Evolutionary conservation across 2,888 invertebrate genomes (phyloP).

Genomic region (Protophormia terraenovae): DNA sequence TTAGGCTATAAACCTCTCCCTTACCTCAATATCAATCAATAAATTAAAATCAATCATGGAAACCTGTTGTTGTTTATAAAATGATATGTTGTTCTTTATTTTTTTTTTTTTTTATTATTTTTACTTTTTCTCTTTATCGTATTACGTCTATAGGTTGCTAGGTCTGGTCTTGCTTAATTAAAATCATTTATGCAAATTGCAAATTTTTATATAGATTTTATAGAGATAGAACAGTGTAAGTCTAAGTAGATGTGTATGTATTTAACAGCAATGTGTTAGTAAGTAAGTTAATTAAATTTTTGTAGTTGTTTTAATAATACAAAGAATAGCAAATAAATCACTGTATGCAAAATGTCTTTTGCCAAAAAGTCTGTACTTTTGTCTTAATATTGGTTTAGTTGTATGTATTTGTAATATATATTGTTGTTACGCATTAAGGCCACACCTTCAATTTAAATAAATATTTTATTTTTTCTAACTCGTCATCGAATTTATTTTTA

Average conservation of each 20-base stretch:
- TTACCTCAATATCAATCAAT: too few relatives aligned
- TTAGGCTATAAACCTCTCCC: too few relatives aligned
- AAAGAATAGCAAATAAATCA: neutral
- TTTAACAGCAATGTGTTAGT: neutral
- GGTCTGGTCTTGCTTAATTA: constrained; percentile 29
- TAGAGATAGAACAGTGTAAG: neutral
- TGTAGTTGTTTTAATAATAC: neutral
- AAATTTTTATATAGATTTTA: neutral
- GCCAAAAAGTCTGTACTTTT: neutral
- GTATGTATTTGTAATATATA: neutral
- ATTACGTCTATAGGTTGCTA: neutral
- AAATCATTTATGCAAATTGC: constrained; percentile 48
- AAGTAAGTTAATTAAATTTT: constrained; percentile 12
- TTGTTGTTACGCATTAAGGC: constrained; percentile 3
- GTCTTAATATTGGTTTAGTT: neutral
- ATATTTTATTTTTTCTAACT: neutral
- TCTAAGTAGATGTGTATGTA: neutral
- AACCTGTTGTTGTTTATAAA: neutral
- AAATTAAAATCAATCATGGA: constrained; percentile 26
- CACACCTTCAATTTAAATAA: constrained; percentile 13
- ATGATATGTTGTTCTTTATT: neutral
- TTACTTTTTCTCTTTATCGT: too few relatives aligned
- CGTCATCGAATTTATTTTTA: neutral
- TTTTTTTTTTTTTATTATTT: too few relatives aligned
- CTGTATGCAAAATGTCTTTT: neutral